Conservation (phyloP, 1,140 invertebrate species). For the Papilio helenus region DNA sequence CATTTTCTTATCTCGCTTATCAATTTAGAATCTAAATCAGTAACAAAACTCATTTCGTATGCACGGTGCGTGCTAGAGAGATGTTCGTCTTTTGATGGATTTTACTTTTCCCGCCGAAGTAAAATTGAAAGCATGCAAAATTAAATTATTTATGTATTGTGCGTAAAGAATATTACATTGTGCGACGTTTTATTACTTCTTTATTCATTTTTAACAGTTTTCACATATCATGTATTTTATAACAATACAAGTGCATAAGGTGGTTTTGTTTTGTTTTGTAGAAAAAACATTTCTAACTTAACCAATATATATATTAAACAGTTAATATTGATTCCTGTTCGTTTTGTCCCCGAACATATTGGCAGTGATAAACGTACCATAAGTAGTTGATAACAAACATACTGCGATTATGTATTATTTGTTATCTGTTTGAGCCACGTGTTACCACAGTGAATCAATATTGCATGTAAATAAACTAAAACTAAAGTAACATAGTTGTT, state of each 20-base stretch:
- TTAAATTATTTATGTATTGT: neutral
- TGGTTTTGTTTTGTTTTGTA: no score
- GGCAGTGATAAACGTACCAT: neutral
- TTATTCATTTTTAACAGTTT: neutral
- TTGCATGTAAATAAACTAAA: neutral
- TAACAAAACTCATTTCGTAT: conserved; percentile 20
- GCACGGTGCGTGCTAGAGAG: conserved; percentile 19
- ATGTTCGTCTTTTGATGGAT: conserved; percentile 8
- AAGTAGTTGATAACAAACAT: neutral
- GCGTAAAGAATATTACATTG: neutral
- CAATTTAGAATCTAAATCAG: conserved; percentile 32
- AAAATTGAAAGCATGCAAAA: conserved; percentile 20
- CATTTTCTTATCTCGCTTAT: conserved; percentile 35
- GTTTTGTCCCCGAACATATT: neutral
- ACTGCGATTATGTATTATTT: neutral
- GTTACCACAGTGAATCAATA: neutral
- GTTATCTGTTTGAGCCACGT: neutral
- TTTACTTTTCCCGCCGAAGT: neutral
- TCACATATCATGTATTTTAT: no score
- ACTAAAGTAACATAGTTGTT: neutral
- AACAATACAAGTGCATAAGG: no score
- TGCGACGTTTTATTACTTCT: neutral
- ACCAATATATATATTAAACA: no score
- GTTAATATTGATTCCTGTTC: neutral
- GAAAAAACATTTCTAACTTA: no score